phyloP scores from a whole-genome alignment of 2,113 vertebrate species.

The Rana temporaria region DNA sequence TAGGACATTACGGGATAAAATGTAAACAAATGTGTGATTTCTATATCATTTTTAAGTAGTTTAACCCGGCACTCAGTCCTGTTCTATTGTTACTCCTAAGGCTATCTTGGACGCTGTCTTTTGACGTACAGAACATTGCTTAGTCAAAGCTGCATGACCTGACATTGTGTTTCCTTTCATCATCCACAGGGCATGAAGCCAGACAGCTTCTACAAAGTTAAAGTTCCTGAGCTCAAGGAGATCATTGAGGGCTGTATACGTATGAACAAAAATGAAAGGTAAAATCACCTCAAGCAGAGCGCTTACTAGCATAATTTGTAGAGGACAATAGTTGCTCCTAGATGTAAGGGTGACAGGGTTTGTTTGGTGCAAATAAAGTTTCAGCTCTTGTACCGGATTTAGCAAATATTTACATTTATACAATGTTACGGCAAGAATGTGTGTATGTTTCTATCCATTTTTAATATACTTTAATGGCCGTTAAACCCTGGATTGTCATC shows the following conservation, averaged over 20 bases:
- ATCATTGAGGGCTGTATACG: conserved; percentile 98
- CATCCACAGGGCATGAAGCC: conserved; percentile 90
- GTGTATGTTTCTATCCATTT: too few species aligned
- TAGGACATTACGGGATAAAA: too few species aligned
- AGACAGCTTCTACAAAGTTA: conserved; percentile 97
- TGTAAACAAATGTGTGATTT: too few species aligned
- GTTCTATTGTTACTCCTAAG: conserved; percentile 4
- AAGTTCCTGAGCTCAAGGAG: conserved; percentile 95
- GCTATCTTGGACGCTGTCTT: neutral
- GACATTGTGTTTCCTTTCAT: conserved; percentile 18
- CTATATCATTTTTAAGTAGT: neutral
- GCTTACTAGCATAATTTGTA: conserved; percentile 1
- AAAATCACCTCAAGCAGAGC: conserved; percentile 23
- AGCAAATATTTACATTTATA: neutral
- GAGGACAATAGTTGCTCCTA: conserved; percentile 18
- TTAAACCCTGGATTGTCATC: too few species aligned
- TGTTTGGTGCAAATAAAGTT: neutral
- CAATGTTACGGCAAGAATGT: too few species aligned
- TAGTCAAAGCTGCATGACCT: conserved; percentile 12
- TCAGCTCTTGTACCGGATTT: neutral
- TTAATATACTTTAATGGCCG: too few species aligned
- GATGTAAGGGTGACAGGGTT: neutral
- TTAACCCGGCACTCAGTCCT: neutral
- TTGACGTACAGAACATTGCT: neutral
- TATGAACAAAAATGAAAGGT: conserved; percentile 94